Evolutionary conservation across 1,140 invertebrate genomes (phyloP).

Genomic region (Harlomillsia oculata): DNA sequence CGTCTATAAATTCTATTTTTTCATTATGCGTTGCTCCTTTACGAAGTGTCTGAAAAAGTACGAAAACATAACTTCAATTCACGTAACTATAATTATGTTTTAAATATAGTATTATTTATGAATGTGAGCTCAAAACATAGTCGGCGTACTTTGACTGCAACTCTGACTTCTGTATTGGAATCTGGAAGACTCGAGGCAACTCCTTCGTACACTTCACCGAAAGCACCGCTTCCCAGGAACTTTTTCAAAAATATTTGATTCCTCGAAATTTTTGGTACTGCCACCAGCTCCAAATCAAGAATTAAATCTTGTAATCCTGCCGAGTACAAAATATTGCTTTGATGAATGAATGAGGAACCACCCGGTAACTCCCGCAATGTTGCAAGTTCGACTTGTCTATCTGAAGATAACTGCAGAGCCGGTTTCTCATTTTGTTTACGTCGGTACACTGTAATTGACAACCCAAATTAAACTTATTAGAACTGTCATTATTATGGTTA

Average conservation of each 20-base stretch:
- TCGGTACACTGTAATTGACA: slow-evolving; percentile 30
- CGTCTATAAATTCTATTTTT: slow-evolving; percentile 89
- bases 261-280: slow-evolving; percentile 70
- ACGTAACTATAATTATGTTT: no score
- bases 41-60: slow-evolving; percentile 60
- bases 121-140: neutral
- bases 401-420: slow-evolving; percentile 39
- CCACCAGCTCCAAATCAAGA: slow-evolving; percentile 55
- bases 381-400: slow-evolving; percentile 71
- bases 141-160: slow-evolving; percentile 68
- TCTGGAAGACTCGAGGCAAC: slow-evolving; percentile 53
- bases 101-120: neutral
- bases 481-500: no score
- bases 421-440: slow-evolving; percentile 50
- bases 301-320: slow-evolving; percentile 41
- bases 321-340: slow-evolving; percentile 66
- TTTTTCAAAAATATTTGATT: slow-evolving; percentile 72
- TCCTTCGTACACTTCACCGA: slow-evolving; percentile 92
- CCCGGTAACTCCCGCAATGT: slow-evolving; percentile 72
- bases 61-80: neutral
- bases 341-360: slow-evolving; percentile 59
- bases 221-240: slow-evolving; percentile 89
- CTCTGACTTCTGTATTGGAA: slow-evolving; percentile 51
- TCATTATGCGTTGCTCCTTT: slow-evolving; percentile 86
- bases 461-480: neutral